Evolutionary conservation across 2,797 vertebrate genomes (phyloP).

Genomic region (Fistularia tabacaria): DNA sequence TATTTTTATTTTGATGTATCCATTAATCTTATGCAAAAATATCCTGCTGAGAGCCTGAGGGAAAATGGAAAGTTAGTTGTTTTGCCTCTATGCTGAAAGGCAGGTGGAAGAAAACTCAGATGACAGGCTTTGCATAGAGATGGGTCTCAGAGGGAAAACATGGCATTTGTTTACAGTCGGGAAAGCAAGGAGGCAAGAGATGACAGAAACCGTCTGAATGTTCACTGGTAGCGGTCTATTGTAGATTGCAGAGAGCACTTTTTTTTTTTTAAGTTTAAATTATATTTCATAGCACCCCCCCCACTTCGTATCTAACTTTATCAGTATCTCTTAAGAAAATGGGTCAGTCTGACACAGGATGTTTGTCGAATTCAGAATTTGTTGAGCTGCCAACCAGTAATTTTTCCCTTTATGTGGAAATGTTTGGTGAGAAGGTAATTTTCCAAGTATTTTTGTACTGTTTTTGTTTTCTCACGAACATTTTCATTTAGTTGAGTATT

Average conservation of each 20-base stretch:
- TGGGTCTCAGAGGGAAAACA: conserved; percentile 54
- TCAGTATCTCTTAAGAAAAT: too few relatives aligned
- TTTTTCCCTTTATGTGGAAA: too few relatives aligned
- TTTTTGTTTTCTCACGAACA: conserved; percentile 4
- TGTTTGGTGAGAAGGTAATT: neutral
- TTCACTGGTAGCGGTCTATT: neutral
- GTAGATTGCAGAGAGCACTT: too few relatives aligned
- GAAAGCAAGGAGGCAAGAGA: conserved; percentile 32
- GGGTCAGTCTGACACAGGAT: too few relatives aligned
- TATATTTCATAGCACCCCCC: too few relatives aligned
- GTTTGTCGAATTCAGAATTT: too few relatives aligned
- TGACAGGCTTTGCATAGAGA: conserved; percentile 55
- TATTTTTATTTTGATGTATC: conserved; percentile 20
- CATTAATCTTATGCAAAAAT: conserved; percentile 35
- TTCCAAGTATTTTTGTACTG: neutral
- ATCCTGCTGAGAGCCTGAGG: conserved; percentile 29
- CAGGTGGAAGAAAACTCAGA: conserved; percentile 55
- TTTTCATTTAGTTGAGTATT: conserved; percentile 2
- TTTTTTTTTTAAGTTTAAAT: too few relatives aligned
- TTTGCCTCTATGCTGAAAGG: conserved; percentile 52
- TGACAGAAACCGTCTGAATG: conserved; percentile 33
- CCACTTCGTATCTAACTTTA: too few relatives aligned
- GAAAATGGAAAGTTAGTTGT: conserved; percentile 53
- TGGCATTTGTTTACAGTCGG: conserved; percentile 57
- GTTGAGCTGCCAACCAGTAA: too few relatives aligned